Evolutionary conservation across 2,113 vertebrate species (phyloP).

Genomic region (Charadrius vociferus): DNA sequence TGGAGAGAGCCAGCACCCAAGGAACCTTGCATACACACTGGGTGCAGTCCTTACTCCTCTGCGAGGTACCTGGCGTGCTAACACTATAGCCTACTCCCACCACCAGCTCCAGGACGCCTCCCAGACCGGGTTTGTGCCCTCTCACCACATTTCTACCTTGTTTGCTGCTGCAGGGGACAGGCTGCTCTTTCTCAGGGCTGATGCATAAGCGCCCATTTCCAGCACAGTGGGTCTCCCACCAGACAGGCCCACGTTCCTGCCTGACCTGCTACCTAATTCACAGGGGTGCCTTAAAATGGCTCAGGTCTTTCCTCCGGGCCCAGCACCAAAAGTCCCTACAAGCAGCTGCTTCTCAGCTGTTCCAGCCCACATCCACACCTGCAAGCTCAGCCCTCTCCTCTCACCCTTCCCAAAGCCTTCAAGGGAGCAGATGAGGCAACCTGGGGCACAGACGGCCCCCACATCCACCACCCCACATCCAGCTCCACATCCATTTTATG

Average conservation of each 20-base stretch:
- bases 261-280: neutral
- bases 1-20: neutral
- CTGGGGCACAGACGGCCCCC: neutral
- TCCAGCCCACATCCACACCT: neutral
- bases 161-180: neutral
- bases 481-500: neutral
- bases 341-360: neutral
- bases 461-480: neutral
- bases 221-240: neutral
- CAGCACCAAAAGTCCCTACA: neutral
- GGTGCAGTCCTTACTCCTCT: neutral
- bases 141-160: neutral
- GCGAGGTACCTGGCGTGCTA: neutral
- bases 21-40: neutral
- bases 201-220: neutral
- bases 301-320: neutral
- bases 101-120: rapidly evolving
- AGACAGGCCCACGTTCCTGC: neutral
- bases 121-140: neutral
- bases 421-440: neutral
- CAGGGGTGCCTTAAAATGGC: neutral
- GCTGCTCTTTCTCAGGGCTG: neutral
- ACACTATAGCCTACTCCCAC: neutral
- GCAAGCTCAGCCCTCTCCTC: neutral
- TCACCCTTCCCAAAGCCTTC: neutral